Conservation (phyloP, 2,113 vertebrate species). For the Solenodon paradoxus region DNA sequence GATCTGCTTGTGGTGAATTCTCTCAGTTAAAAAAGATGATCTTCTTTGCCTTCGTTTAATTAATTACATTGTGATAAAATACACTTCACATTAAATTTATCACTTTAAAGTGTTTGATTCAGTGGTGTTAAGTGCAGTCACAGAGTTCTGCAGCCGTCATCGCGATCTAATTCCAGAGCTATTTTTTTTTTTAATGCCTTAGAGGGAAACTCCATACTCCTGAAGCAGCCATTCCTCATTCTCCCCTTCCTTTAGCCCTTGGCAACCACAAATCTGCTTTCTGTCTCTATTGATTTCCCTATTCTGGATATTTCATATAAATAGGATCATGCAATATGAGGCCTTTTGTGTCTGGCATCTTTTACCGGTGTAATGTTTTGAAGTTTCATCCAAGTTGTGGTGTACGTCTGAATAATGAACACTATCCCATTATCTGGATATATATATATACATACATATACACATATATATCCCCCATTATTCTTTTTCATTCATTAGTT, state of each 20-base stretch:
- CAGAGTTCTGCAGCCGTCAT: background rate
- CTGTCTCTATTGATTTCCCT: slow-evolving; percentile 27
- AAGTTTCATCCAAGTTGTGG: slow-evolving; percentile 8
- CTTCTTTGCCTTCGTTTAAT: background rate
- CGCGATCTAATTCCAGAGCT: background rate
- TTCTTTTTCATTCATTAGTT: background rate
- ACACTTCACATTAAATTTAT: background rate
- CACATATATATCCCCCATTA: no score
- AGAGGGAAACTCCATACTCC: background rate
- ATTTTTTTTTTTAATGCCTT: background rate
- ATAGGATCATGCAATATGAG: background rate
- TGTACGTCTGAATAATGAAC: slow-evolving; percentile 19
- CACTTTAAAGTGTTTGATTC: background rate
- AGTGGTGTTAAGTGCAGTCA: background rate
- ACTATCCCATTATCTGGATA: background rate
- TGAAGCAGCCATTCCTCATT: background rate
- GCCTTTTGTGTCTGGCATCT: background rate
- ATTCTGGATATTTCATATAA: slow-evolving; percentile 5
- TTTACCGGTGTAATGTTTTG: background rate
- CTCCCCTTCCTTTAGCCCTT: background rate
- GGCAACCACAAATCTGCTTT: slow-evolving; percentile 18
- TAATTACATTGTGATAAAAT: background rate
- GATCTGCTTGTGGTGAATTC: background rate
- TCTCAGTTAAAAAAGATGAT: background rate
- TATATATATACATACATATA: no score